Conservation (phyloP, 2,888 invertebrate species). For the Syrphus vitripennis region DNA sequence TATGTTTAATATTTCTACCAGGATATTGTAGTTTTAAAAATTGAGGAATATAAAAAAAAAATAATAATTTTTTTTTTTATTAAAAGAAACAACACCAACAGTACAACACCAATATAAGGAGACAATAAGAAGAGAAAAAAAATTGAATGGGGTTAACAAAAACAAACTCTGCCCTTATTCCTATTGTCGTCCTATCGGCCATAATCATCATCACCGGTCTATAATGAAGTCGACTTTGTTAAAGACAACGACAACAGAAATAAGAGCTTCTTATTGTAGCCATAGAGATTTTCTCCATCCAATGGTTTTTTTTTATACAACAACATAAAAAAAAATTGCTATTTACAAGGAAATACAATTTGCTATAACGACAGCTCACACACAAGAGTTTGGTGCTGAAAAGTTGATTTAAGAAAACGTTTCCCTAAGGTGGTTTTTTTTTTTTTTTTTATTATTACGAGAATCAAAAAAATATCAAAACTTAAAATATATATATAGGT, state of each 20-base stretch:
- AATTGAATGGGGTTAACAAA: not conserved
- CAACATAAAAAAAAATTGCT: slow-evolving; percentile 9
- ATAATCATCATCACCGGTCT: not conserved
- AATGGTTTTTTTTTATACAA: not conserved
- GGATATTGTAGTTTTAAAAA: no score
- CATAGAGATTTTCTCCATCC: not conserved
- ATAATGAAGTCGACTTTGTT: not conserved
- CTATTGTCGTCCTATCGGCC: not conserved
- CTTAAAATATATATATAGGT: no score
- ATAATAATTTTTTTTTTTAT: no score
- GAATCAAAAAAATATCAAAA: slow-evolving; percentile 18
- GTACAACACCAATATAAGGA: slow-evolving; percentile 58
- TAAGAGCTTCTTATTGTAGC: not conserved
- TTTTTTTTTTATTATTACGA: not conserved
- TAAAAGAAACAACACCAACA: slow-evolving; percentile 47
- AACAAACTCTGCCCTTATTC: not conserved
- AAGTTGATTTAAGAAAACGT: slow-evolving; percentile 10
- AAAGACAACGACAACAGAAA: slow-evolving; percentile 3
- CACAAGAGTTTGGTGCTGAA: slow-evolving; percentile 39
- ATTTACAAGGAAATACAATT: slow-evolving; percentile 43
- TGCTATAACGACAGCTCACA: slow-evolving; percentile 24
- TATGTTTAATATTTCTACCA: no score
- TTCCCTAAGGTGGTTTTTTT: slow-evolving; percentile 32
- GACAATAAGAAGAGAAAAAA: not conserved
- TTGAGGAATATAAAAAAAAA: not conserved